Evolutionary conservation across 2,888 invertebrate species (phyloP), one percentile per base, ranked within the genome.

Genomic region (Eristalis tenax): DNA sequence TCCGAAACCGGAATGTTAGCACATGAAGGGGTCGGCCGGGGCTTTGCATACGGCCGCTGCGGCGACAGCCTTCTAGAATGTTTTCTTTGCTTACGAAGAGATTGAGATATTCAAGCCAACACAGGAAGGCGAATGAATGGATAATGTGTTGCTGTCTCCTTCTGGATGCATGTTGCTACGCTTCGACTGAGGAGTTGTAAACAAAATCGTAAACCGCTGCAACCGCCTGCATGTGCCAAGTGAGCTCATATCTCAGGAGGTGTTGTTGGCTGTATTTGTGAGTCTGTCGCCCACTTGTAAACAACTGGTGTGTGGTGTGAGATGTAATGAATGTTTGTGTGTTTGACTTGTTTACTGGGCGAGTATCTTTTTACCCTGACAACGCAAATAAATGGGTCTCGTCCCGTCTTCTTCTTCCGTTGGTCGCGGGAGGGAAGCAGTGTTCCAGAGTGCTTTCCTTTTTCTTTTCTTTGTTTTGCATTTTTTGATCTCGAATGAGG

Each of bases 1-100:
- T 18, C 23, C 23, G 28, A 71, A 75, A 82, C 76, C 59, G 76
- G 82, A 61, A 50, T 76, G 59, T 82, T 82, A 76, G 71, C 63
- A 61, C 77, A 77, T 73, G 68, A 77, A 71, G 70, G 76, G 77
- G 68, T 82, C 61, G 76, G 61, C 15, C 10, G 43, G 23, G 11
- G 13, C 10, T 22, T 13, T 64, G 64, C 64, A 18, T 56, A 64
- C 22, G 56, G 64, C 15, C 63, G 38, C 38, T 28, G 5, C 4
- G 28, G 28, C 32, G 6, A 50, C n/a, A 18, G 18, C 50, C 50
- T 50, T 59, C 59, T 59, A 23, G 59, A 28, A 59, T 59, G 23
- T 59, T 26, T 57, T 63, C 13, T 63, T 43, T 70, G 38, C 26
- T 50, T 50, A 22, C 68, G 15, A 18, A 11, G 8, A 64, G 23